phyloP scores from a whole-genome alignment of 2,888 invertebrate genomes.

The Caenorhabditis wallacei region DNA sequence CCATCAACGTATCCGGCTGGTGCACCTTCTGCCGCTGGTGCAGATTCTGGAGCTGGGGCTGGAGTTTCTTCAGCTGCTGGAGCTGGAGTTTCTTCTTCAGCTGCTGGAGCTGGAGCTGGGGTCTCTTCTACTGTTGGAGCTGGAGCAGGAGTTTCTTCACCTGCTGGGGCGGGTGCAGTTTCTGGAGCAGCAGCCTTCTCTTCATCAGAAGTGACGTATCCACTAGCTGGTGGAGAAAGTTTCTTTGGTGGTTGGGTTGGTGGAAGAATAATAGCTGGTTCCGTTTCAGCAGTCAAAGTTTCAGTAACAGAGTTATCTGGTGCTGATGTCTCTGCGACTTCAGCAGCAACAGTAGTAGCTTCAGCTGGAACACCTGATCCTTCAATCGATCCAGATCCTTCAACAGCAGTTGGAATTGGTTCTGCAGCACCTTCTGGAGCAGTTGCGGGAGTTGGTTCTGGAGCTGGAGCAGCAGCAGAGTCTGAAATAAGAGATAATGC shows the following conservation, averaged over 20 bases:
- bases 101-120: constrained; percentile 35
- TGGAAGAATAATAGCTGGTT: constrained; percentile 59
- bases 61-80: constrained; percentile 27
- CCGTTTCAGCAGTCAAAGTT: constrained; percentile 48
- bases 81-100: constrained; percentile 16
- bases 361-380: constrained; percentile 53
- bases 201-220: constrained; percentile 55
- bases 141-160: constrained; percentile 16
- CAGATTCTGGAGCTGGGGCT: constrained; percentile 32
- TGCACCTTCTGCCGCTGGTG: constrained; percentile 30
- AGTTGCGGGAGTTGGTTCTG: constrained; percentile 17
- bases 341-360: constrained; percentile 26
- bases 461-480: constrained; percentile 32
- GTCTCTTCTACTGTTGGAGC: constrained; percentile 37
- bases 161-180: constrained; percentile 12
- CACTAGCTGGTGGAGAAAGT: constrained; percentile 58
- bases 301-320: constrained; percentile 47
- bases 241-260: constrained; percentile 46
- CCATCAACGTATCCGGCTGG: constrained; percentile 49
- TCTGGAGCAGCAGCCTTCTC: constrained; percentile 36
- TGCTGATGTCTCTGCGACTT: constrained; percentile 23
- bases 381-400: constrained; percentile 54
- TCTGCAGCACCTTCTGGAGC: constrained; percentile 28
- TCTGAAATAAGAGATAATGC: neutral
- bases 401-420: constrained; percentile 34